These are phyloP conservation scores for Typhlomys cinereus DNA, from an alignment of 2,113 vertebrate species.

Conservation along the genomic window DNA sequence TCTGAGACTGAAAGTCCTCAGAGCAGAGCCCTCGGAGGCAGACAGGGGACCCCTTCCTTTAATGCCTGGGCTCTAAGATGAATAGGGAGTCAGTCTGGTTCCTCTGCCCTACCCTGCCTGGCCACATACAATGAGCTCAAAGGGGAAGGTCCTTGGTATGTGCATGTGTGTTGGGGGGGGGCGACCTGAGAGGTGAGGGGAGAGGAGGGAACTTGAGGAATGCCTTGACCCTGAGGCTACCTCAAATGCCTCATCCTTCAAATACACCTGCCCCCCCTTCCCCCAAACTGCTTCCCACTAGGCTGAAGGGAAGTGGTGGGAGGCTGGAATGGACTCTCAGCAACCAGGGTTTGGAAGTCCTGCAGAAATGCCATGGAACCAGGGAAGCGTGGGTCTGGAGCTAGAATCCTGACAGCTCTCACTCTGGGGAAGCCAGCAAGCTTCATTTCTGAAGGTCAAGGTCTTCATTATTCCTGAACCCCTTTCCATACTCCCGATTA, in stretches of 20 bases:
- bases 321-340: background rate
- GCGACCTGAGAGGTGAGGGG: background rate
- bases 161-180: background rate
- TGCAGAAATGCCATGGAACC: background rate
- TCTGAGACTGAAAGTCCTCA: background rate
- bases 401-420: background rate
- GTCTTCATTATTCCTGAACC: background rate
- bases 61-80: background rate
- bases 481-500: no score
- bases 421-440: background rate
- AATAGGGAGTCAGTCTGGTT: constrained; percentile 6
- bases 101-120: background rate
- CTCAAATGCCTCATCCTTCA: background rate
- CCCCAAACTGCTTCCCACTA: background rate
- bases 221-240: background rate
- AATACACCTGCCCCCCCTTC: background rate
- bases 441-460: background rate
- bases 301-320: background rate
- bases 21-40: background rate
- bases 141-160: constrained; percentile 27
- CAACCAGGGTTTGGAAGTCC: background rate
- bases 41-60: background rate
- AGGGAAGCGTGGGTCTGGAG: background rate
- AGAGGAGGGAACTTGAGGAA: background rate
- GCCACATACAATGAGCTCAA: constrained; percentile 55